These are phyloP conservation scores for Arenicola marina DNA, from an alignment of 2,888 invertebrate species.

Conservation along the genomic window DNA sequence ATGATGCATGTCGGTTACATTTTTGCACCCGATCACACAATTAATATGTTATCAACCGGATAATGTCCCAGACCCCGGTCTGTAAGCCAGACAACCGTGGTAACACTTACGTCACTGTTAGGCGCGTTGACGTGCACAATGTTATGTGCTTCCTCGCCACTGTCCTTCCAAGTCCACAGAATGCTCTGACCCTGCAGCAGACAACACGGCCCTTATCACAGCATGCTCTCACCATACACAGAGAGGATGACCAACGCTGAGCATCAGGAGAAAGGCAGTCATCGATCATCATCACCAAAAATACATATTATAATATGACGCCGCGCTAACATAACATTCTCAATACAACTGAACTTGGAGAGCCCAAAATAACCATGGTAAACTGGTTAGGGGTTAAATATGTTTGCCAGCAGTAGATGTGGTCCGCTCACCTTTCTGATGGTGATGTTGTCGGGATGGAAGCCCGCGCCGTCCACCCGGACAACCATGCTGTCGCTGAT, in stretches of 20 bases:
- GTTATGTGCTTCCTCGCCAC: slow-evolving; percentile 54
- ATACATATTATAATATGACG: background rate
- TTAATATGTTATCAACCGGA: too few relatives aligned
- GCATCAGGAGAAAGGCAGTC: background rate
- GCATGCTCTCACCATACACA: background rate
- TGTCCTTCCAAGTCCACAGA: slow-evolving; percentile 59
- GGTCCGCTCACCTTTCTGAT: slow-evolving; percentile 54
- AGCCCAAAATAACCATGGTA: too few relatives aligned
- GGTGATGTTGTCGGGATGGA: slow-evolving; percentile 54
- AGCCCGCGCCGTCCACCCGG: slow-evolving; percentile 53
- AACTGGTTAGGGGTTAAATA: too few relatives aligned
- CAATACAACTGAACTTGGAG: too few relatives aligned
- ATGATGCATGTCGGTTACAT: too few relatives aligned
- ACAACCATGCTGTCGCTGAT: slow-evolving; percentile 52
- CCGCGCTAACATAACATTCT: too few relatives aligned
- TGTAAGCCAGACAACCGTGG: too few relatives aligned
- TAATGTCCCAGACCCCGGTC: too few relatives aligned
- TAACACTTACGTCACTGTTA: slow-evolving; percentile 45
- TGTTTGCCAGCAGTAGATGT: too few relatives aligned
- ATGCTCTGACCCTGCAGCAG: slow-evolving; percentile 54
- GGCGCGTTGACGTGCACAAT: slow-evolving; percentile 59
- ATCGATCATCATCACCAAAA: background rate
- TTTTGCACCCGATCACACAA: too few relatives aligned
- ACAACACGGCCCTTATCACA: too few relatives aligned
- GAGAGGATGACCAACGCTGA: background rate